These are phyloP conservation scores for Setipinna tenuifilis DNA, from an alignment of 2,797 vertebrate genomes.

Conservation along the genomic window DNA sequence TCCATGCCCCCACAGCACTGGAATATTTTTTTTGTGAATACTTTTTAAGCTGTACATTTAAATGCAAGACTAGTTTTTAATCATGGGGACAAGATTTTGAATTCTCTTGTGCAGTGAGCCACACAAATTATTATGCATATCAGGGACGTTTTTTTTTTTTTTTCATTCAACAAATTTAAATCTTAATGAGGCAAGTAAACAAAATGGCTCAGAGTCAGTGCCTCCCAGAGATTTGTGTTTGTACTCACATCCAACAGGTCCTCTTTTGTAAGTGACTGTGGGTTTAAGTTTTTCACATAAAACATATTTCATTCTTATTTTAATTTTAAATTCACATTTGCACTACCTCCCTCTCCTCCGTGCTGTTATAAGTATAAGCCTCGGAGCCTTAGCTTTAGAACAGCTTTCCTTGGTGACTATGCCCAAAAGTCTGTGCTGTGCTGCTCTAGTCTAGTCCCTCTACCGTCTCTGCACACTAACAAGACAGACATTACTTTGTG, in stretches of 20 bases:
- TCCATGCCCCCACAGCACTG: neutral
- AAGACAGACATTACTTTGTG: neutral
- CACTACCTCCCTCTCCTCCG: too few relatives aligned
- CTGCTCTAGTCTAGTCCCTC: neutral
- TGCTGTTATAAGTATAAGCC: neutral
- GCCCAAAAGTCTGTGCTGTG: neutral
- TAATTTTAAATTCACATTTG: neutral
- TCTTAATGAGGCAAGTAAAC: neutral
- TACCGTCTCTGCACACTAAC: neutral
- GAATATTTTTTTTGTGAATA: too few relatives aligned
- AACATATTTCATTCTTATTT: neutral
- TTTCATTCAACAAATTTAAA: neutral
- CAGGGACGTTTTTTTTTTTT: neutral
- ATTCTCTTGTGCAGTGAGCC: neutral
- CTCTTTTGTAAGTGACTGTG: too few relatives aligned
- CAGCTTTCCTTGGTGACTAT: neutral
- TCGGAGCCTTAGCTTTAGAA: neutral
- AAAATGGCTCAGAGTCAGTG: too few relatives aligned
- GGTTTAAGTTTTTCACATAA: neutral
- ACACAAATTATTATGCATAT: neutral
- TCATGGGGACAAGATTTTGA: neutral
- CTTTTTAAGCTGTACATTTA: neutral
- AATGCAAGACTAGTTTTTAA: neutral
- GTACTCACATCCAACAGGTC: too few relatives aligned
- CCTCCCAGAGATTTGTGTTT: too few relatives aligned